A percentile compares a stretch with the other conserved stretches of the same genome.
Conservation (phyloP, 2,888 invertebrate species). For the Diaperis boleti region DNA sequence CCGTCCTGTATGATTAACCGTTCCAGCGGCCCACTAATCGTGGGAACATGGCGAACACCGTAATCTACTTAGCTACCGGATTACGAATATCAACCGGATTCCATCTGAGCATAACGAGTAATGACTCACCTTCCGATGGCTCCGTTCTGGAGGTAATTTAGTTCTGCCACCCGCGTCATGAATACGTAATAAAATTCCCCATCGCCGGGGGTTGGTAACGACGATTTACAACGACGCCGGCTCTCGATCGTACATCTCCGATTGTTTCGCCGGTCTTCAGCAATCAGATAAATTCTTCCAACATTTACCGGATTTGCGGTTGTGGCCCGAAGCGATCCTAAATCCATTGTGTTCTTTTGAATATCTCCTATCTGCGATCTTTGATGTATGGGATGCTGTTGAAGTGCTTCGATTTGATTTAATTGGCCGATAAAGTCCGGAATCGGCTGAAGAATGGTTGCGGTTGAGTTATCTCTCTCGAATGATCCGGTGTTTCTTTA, state of each 20-base stretch:
- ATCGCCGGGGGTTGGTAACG: slow-evolving; percentile 19
- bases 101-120: slow-evolving; percentile 53
- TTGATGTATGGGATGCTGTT: slow-evolving; percentile 60
- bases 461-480: slow-evolving; percentile 48
- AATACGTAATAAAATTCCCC: slow-evolving; percentile 47
- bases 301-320: slow-evolving; percentile 58
- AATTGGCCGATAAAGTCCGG: slow-evolving; percentile 62
- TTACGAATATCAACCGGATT: slow-evolving; percentile 58
- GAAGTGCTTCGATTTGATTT: slow-evolving; percentile 62
- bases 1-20: slow-evolving; percentile 54
- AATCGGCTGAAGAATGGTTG: slow-evolving; percentile 50
- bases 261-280: slow-evolving; percentile 49
- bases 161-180: slow-evolving; percentile 46
- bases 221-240: slow-evolving; percentile 44
- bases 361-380: slow-evolving; percentile 57
- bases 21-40: slow-evolving; percentile 57
- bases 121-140: slow-evolving; percentile 41
- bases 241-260: slow-evolving; percentile 23
- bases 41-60: slow-evolving; percentile 59
- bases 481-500: slow-evolving; percentile 50
- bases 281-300: slow-evolving; percentile 55
- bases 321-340: slow-evolving; percentile 50
- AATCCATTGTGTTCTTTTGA: slow-evolving; percentile 58
- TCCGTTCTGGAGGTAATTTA: slow-evolving; percentile 21
- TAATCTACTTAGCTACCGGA: slow-evolving; percentile 63